Conservation (phyloP, 1,140 invertebrate species). For the Hestina assimilis region DNA sequence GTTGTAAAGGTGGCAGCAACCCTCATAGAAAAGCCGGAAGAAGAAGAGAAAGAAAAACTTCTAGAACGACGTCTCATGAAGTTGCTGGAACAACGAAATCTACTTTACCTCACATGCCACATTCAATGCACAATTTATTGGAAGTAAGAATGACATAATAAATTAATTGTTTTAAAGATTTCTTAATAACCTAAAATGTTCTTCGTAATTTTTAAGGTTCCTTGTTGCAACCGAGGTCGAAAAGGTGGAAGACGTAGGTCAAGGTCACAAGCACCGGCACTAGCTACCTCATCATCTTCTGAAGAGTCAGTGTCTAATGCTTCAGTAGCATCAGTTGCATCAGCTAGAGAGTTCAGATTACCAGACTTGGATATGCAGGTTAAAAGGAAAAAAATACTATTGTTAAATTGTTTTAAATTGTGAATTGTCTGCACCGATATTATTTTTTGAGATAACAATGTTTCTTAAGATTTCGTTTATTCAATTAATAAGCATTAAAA, state of each 20-base stretch:
- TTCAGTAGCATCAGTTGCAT: conserved; percentile 61
- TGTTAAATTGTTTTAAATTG: too few relatives aligned
- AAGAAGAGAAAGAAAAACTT: conserved; percentile 69
- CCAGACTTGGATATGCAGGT: conserved; percentile 69
- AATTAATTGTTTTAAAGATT: conserved; percentile 4
- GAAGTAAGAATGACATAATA: conserved; percentile 48
- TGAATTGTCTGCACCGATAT: too few relatives aligned
- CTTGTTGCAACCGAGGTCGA: conserved; percentile 53
- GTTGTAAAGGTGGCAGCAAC: conserved; percentile 59
- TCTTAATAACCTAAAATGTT: not conserved
- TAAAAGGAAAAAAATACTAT: not conserved
- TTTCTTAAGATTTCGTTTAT: too few relatives aligned
- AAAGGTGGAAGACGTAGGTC: conserved; percentile 58
- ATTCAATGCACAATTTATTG: conserved; percentile 75
- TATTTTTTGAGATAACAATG: too few relatives aligned
- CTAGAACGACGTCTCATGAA: conserved; percentile 69
- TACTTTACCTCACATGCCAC: conserved; percentile 75
- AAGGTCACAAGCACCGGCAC: conserved; percentile 60
- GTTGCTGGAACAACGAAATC: conserved; percentile 66
- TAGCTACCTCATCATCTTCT: conserved; percentile 62
- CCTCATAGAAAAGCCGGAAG: conserved; percentile 78
- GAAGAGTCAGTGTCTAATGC: conserved; percentile 67
- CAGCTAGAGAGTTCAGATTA: conserved; percentile 57
- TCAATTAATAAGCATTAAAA: too few relatives aligned
- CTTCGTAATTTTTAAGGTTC: conserved; percentile 42